Conservation (phyloP, 2,113 vertebrate species). For the western clawed frog (Xenopus tropicalis) region UCB_Xtro_10.0 CM004444.2:130136501-130137000, state of each 20-base stretch:
- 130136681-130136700: slow-evolving; percentile 34
- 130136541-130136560: too few species aligned
- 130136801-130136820: slow-evolving; percentile 31
- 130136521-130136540: too few species aligned
- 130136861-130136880: slow-evolving; percentile 4
- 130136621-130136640: neutral
- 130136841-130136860: neutral
- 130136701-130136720: slow-evolving; percentile 25
- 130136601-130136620: neutral
- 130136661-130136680: slow-evolving; percentile 19
- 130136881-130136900: slow-evolving; percentile 20
- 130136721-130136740: slow-evolving; percentile 30
- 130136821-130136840: slow-evolving; percentile 2
- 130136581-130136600: too few species aligned
- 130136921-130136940: neutral
- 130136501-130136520: too few species aligned
- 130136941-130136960: neutral
- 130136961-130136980: neutral
- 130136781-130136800: slow-evolving; percentile 24
- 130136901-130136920: neutral
- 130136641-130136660: slow-evolving; percentile 8
- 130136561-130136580: too few species aligned
- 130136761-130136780: slow-evolving; percentile 38
- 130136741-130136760: slow-evolving; percentile 33
- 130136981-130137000: neutral